Percentiles rank a stretch among this genome's conserved stretches.
phyloP scores from a whole-genome alignment of 2,888 invertebrate genomes.

The Torymus aiolomorphi region DNA sequence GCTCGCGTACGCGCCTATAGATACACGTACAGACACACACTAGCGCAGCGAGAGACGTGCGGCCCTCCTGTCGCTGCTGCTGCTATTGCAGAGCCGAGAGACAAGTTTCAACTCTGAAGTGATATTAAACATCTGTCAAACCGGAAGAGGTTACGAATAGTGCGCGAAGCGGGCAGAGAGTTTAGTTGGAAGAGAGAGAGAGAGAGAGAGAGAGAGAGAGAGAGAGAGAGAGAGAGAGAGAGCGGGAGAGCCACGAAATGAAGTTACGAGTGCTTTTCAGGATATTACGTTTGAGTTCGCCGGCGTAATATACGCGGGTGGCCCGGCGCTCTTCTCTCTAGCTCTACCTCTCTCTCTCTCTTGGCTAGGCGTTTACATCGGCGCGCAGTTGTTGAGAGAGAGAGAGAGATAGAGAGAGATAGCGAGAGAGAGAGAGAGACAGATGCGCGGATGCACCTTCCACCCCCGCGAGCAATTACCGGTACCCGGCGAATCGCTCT shows the following conservation, averaged over 20 bases:
- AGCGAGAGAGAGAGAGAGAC: too few species aligned
- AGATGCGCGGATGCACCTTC: background rate
- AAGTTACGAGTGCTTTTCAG: conserved; percentile 72
- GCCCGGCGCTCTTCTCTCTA: conserved; percentile 29
- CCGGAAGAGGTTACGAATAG: conserved; percentile 63
- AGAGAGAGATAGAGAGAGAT: background rate
- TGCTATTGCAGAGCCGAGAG: conserved; percentile 1
- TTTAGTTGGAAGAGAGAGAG: too few species aligned
- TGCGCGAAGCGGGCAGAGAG: conserved; percentile 46
- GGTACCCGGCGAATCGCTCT: too few species aligned
- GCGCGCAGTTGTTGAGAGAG: conserved; percentile 10
- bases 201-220: too few species aligned
- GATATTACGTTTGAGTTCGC: conserved; percentile 75
- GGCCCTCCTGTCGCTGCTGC: too few species aligned
- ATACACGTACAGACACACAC: too few species aligned
- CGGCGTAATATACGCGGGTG: conserved; percentile 67
- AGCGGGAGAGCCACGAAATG: conserved; percentile 64
- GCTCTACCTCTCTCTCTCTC: background rate
- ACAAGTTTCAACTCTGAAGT: conserved; percentile 54
- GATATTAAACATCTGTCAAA: conserved; percentile 70
- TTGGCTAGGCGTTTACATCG: conserved; percentile 22
- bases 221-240: too few species aligned
- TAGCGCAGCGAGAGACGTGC: background rate
- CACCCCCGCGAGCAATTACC: conserved; percentile 19
- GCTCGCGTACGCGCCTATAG: background rate